Conservation (phyloP, 2,113 vertebrate species). For the Pluvialis apricaria region DNA sequence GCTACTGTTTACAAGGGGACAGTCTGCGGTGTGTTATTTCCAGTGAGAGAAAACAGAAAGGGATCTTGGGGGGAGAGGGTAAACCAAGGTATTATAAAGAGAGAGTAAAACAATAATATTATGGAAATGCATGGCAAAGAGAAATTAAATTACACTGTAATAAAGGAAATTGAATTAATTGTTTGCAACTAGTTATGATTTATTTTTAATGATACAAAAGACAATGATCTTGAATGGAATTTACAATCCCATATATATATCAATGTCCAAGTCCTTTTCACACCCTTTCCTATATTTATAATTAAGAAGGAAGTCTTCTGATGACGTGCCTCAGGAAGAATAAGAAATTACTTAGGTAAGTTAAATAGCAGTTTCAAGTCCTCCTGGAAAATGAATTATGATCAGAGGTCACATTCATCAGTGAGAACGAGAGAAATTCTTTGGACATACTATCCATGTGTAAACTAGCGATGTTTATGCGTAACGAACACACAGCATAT, state of each 20-base stretch:
- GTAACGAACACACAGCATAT: background rate
- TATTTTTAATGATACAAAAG: conserved; percentile 59
- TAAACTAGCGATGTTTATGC: background rate
- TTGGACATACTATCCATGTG: background rate
- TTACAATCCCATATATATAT: conserved; percentile 59
- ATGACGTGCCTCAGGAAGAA: conserved; percentile 21
- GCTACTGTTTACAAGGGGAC: too few relatives aligned
- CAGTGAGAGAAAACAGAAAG: background rate
- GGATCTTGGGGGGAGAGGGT: background rate
- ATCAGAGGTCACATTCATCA: conserved; percentile 6
- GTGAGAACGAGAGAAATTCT: background rate
- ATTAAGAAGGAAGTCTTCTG: conserved; percentile 65
- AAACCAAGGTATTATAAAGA: background rate
- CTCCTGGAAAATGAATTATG: conserved; percentile 13
- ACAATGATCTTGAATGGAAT: background rate
- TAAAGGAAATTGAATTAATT: conserved; percentile 40
- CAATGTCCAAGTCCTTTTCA: conserved; percentile 54
- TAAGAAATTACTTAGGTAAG: conserved; percentile 26
- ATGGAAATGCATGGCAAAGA: conserved; percentile 14
- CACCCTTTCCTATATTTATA: conserved; percentile 80
- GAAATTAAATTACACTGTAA: conserved; percentile 16
- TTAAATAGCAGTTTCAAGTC: conserved; percentile 4
- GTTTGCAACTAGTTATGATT: conserved; percentile 39
- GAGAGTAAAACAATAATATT: background rate
- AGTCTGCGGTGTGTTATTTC: background rate